Evolutionary conservation across 2,113 vertebrate species (phyloP).

Genomic region (Chascanopsetta lugubris): DNA sequence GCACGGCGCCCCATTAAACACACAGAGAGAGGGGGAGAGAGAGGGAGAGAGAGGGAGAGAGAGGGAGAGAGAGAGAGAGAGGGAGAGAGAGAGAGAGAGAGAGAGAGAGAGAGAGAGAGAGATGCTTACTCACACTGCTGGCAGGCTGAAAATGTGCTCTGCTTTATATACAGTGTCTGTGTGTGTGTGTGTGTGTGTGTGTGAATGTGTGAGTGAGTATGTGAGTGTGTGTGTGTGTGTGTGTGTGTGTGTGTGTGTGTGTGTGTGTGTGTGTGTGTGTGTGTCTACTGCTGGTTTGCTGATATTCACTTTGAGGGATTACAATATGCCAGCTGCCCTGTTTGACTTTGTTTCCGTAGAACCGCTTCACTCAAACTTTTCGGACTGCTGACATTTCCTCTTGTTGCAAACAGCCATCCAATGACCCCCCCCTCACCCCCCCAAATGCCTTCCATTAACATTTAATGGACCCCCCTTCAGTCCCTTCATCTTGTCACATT

Average conservation of each 20-base stretch:
- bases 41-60: constrained; percentile 53
- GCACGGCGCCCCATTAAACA: constrained; percentile 30
- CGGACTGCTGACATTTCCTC: constrained; percentile 46
- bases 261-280: no score
- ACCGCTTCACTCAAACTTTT: constrained; percentile 48
- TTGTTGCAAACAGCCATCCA: constrained; percentile 44
- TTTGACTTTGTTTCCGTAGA: constrained; percentile 57
- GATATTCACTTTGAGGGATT: no score
- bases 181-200: constrained; percentile 21
- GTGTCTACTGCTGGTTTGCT: no score
- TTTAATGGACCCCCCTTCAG: constrained; percentile 63
- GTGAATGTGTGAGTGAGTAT: constrained; percentile 6
- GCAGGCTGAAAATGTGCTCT: constrained; percentile 47
- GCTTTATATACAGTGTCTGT: constrained; percentile 11
- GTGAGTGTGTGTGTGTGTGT: constrained; percentile 9
- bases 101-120: constrained; percentile 21
- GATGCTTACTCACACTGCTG: constrained; percentile 58
- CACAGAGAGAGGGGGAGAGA: constrained; percentile 50
- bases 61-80: constrained; percentile 23
- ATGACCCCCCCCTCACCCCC: constrained; percentile 31
- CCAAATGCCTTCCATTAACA: constrained; percentile 53
- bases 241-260: no score
- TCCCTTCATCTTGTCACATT: constrained; percentile 65
- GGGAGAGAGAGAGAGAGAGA: constrained; percentile 50
- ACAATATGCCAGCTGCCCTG: no score